Evolutionary conservation across 1,140 invertebrate species (phyloP), one percentile per base, ranked within the genome.

Genomic region (Scylla paramamosain): DNA sequence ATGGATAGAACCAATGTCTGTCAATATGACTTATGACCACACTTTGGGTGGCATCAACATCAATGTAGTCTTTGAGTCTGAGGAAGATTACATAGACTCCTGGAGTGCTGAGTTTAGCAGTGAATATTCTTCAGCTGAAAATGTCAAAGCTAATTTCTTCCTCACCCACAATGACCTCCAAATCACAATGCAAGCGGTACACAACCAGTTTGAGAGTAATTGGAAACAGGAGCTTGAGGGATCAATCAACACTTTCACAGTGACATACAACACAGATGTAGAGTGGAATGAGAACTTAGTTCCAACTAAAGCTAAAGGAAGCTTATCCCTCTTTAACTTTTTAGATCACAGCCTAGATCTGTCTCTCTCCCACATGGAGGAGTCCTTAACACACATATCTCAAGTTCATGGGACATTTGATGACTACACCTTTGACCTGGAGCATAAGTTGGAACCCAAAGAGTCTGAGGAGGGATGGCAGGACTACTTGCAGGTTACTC

Each of bases 181-280:
- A 45, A 31, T 88, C 25, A 59, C 92, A 31, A 20, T 86, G 82
- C 45, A 86, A 25, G 25, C 87, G 1, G 46, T 32, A 4, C 84
- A 93, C 2, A 93, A 93, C 45, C 52, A 86, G 52, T 31, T 48
- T 48, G 6, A 48, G 29, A 87, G 52, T 67, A 86, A 77, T 20
- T 86, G 86, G 20, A 87, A 16, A 7, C 92, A 93, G 48, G 31
- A 87, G 32, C 45, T 93, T n/a, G 92, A 93, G 6, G 92, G 82
- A n/a, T 87, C 92, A 2, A 46, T 93, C 32, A 93, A 93, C 84
- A 93, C 92, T 28, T 59, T 93, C n/a, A 86, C 92, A 7, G 45
- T 93, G 14, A 93, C 46, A 3, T 88, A 87, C 52, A 84, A 88
- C 39, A 52, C 87, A 59, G 46, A 88, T 45, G 4, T 29, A 32